Conservation (phyloP, 2,797 vertebrate species). For the Numenius phaeopus region DNA sequence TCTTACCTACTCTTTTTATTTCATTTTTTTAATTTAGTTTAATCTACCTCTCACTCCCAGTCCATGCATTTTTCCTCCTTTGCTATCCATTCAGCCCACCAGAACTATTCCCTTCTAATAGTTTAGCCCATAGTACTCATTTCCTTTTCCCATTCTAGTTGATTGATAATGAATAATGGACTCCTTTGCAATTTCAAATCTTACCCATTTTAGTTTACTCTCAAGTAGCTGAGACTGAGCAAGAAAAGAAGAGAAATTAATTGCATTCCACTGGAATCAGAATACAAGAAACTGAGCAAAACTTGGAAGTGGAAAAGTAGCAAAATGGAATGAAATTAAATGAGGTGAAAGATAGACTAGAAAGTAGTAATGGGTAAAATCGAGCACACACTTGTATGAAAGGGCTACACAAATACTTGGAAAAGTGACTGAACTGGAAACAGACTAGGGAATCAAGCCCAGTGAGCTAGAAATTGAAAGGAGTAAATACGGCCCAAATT, state of each 20-base stretch:
- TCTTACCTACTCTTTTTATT: not conserved
- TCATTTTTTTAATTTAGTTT: slow-evolving; percentile 5
- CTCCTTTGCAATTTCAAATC: slow-evolving; percentile 35
- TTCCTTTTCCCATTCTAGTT: slow-evolving; percentile 30
- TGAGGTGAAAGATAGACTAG: not conserved
- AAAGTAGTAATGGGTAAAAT: not conserved
- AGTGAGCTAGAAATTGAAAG: not conserved
- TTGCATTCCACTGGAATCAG: slow-evolving; percentile 12
- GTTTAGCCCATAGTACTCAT: not conserved
- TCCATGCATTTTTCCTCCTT: not conserved
- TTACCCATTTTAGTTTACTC: slow-evolving; percentile 40
- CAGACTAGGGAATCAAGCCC: not conserved
- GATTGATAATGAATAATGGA: slow-evolving; percentile 41
- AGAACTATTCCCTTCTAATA: slow-evolving; percentile 8
- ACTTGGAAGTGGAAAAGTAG: slow-evolving; percentile 7
- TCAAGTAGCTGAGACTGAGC: not conserved
- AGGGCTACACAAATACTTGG: not conserved
- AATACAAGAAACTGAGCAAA: slow-evolving; percentile 10
- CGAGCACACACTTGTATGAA: not conserved
- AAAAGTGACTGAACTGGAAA: not conserved
- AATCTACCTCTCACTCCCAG: not conserved
- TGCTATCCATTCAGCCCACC: not conserved
- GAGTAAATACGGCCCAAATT: not conserved
- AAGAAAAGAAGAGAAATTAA: slow-evolving; percentile 39
- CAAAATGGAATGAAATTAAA: slow-evolving; percentile 38